Percentiles rank a stretch among this genome's conserved stretches.
Conservation (phyloP, 1,140 invertebrate genomes). For the Antheraea mylitta region DNA sequence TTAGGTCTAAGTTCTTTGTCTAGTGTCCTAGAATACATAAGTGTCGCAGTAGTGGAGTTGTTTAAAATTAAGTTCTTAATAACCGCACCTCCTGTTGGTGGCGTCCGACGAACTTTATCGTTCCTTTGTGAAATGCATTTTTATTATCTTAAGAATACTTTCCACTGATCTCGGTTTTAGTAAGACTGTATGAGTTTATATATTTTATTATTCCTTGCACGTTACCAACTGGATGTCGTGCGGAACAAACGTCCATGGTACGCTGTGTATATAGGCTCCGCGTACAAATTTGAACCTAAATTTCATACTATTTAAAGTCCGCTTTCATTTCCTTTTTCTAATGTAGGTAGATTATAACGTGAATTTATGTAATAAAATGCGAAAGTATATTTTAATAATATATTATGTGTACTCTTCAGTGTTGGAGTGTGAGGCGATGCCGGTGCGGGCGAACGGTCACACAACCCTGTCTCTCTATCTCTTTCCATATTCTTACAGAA, state of each 20-base stretch:
- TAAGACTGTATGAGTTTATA: slow-evolving; percentile 35
- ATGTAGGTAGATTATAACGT: slow-evolving; percentile 76
- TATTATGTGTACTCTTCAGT: slow-evolving; percentile 65
- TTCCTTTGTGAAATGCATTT: slow-evolving; percentile 21
- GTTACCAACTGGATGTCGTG: slow-evolving; percentile 43
- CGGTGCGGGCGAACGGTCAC: slow-evolving; percentile 63
- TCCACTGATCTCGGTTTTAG: slow-evolving; percentile 50
- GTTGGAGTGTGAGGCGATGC: slow-evolving; percentile 68
- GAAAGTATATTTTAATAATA: slow-evolving; percentile 79
- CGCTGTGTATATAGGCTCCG: slow-evolving; percentile 76
- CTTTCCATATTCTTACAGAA: too few relatives aligned
- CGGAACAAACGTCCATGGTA: slow-evolving; percentile 76
- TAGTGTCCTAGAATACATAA: slow-evolving; percentile 72
- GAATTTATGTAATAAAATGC: slow-evolving; percentile 79
- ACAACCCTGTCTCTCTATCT: not conserved
- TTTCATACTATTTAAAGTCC: slow-evolving; percentile 65
- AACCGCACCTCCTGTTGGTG: slow-evolving; percentile 48
- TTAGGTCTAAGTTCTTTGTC: slow-evolving; percentile 72
- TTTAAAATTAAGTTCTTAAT: slow-evolving; percentile 70
- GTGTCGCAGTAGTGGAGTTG: slow-evolving; percentile 70
- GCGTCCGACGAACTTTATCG: slow-evolving; percentile 30
- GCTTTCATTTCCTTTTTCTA: slow-evolving; percentile 72
- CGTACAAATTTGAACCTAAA: slow-evolving; percentile 73
- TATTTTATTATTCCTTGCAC: slow-evolving; percentile 26
- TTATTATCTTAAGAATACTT: slow-evolving; percentile 25